Percentiles rank a stretch among this genome's conserved stretches.
Evolutionary conservation across 2,113 vertebrate species (phyloP).

Genomic region (Phrynosoma blainvillii): DNA sequence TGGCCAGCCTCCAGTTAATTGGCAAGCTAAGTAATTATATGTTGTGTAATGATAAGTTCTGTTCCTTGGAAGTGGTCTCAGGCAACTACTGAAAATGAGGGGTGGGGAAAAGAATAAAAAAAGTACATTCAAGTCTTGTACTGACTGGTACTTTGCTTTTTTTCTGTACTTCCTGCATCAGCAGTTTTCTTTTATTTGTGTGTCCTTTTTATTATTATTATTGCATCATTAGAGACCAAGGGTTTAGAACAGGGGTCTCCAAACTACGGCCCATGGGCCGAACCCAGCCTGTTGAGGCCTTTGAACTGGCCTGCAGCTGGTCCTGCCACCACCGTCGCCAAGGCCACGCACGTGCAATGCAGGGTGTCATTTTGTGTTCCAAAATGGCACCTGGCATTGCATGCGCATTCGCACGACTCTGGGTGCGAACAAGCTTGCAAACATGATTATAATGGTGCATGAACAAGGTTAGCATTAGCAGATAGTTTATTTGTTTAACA

Average conservation of each 20-base stretch:
- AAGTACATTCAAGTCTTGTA: not conserved
- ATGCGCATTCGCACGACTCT: no score
- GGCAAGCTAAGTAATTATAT: conserved; percentile 62
- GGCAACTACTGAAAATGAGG: conserved; percentile 45
- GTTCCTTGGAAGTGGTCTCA: conserved; percentile 53
- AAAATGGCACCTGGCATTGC: no score
- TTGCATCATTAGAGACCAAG: conserved; percentile 5
- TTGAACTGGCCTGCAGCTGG: no score
- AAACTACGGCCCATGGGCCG: no score
- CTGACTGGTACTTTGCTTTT: conserved; percentile 1
- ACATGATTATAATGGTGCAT: not conserved
- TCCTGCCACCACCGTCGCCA: no score
- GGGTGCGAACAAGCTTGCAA: not conserved
- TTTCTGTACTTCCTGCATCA: conserved; percentile 12
- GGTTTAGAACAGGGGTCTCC: not conserved
- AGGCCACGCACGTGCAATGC: no score
- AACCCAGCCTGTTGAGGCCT: no score
- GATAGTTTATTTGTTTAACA: not conserved
- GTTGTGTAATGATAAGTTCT: conserved; percentile 63
- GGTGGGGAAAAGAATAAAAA: not conserved
- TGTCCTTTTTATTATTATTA: conserved; percentile 9
- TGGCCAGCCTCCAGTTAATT: conserved; percentile 50
- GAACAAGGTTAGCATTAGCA: not conserved
- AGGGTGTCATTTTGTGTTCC: no score
- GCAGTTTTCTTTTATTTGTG: not conserved